Evolutionary conservation across 1,140 invertebrate genomes (phyloP).

Genomic region (Drosophila watanabei): DNA sequence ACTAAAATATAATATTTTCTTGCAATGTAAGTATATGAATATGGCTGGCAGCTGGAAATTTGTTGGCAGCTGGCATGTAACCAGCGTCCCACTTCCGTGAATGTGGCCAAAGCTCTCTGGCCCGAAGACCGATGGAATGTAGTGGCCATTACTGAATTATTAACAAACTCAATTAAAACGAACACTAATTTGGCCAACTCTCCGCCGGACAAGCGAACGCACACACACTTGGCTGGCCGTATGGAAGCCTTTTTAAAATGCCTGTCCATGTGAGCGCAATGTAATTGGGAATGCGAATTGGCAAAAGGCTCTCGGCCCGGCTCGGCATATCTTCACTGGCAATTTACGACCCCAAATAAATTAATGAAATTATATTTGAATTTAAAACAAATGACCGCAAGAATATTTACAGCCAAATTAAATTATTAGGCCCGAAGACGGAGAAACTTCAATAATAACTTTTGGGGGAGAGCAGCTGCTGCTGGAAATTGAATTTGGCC

Average conservation of each 20-base stretch:
- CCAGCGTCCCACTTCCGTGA: constrained; percentile 35
- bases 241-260: constrained; percentile 64
- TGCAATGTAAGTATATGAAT: constrained; percentile 34
- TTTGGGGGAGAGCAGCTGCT: constrained; percentile 11
- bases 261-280: constrained; percentile 59
- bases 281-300: constrained; percentile 50
- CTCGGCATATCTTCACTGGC: constrained; percentile 67
- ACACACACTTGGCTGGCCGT: constrained; percentile 5
- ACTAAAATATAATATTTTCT: not conserved
- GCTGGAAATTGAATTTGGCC: constrained; percentile 65
- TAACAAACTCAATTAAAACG: constrained; percentile 83
- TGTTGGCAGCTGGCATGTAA: constrained; percentile 75
- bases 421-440: constrained; percentile 61
- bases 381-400: constrained; percentile 65
- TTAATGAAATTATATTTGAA: constrained; percentile 84
- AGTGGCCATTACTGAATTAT: constrained; percentile 80
- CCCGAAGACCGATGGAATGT: constrained; percentile 46
- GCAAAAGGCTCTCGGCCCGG: constrained; percentile 10
- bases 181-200: constrained; percentile 72
- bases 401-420: constrained; percentile 70
- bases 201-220: constrained; percentile 25
- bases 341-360: constrained; percentile 81
- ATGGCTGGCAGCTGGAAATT: constrained; percentile 65
- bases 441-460: constrained; percentile 44
- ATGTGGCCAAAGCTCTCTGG: constrained; percentile 40